Conservation (phyloP, 2,113 vertebrate genomes). For the Arizona elegans region DNA sequence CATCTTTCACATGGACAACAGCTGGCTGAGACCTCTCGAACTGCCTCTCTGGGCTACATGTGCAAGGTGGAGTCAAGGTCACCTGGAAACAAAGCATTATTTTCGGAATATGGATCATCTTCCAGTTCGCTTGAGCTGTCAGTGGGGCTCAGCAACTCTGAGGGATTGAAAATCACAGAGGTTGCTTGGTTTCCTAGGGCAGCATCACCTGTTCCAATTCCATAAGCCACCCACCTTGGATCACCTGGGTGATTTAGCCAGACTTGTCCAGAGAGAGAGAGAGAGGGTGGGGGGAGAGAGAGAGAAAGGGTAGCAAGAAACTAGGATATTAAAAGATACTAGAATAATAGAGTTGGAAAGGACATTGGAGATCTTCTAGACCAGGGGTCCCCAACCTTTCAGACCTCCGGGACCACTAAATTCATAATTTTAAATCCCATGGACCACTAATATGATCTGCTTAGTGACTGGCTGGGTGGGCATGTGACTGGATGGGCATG, state of each 20-base stretch:
- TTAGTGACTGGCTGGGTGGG: too few species aligned
- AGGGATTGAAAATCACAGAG: background rate
- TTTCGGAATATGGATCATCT: background rate
- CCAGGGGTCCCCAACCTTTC: too few species aligned
- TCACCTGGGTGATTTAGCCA: background rate
- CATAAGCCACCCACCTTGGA: background rate
- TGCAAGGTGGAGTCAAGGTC: background rate
- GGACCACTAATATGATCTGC: too few species aligned
- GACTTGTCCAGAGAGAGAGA: background rate
- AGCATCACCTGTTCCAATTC: background rate
- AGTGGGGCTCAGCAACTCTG: background rate
- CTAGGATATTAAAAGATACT: background rate
- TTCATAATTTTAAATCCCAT: too few species aligned
- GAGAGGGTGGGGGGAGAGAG: too few species aligned
- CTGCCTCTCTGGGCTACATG: background rate
- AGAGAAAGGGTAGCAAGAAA: background rate
- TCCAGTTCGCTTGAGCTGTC: background rate
- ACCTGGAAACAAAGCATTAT: background rate
- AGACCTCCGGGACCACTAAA: too few species aligned
- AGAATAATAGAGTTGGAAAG: background rate
- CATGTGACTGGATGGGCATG: too few species aligned
- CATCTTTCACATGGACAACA: background rate
- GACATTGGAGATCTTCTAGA: background rate
- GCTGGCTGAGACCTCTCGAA: background rate
- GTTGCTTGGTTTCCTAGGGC: background rate